Base-by-base conservation (phyloP, 2,888 invertebrate genomes). In the Noctuana brunneofusca region DNA sequence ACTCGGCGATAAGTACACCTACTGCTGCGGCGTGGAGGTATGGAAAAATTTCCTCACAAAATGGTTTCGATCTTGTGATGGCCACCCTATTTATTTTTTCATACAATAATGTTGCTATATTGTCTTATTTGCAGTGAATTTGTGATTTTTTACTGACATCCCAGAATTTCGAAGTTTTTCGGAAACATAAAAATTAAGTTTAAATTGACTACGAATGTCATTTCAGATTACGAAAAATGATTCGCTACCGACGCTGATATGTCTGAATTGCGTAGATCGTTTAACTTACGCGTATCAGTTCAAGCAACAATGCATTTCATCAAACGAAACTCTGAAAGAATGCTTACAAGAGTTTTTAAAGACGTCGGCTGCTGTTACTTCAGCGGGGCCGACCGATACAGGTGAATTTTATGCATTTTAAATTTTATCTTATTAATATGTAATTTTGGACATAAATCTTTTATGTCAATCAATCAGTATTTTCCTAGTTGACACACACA, bases 61-160 rank as follows among this genome's bases (percentile, higher is more conserved):
- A 92, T 90, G 89, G 88, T 89, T 88, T 89, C 91, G 86, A 87
- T 92, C 92, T 89, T 88, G 89, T 90, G 86, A 87, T 92, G 92
- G 92, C 92, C 91, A 92, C 92, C 91, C 92, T 82, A 84, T 83
- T 30, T 75, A 78, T 84, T 87, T 89, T 87, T 87, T 79, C 81
- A 74, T 80, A 79, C 81, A 83, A 81, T 86, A 90, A 90, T 91
- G 90, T 91, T 92, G 92, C 92, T 91, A 88, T 89, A 83, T 84
- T 84, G 78, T 80, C 80, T 75, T 83, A 77, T 79, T 86, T 83
- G 74, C 80, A 74, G 74, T 69, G 72, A 79, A 79, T 80, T 81
- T 71, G 64, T 72, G 78, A 81, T 84, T 88, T 86, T 88, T 84
- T 79, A 76, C 82, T 89, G 89, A 86, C 89, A 89, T 90, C 88